Conservation (phyloP, 2,888 invertebrate genomes). For the Blastobasis lacticolella region DNA sequence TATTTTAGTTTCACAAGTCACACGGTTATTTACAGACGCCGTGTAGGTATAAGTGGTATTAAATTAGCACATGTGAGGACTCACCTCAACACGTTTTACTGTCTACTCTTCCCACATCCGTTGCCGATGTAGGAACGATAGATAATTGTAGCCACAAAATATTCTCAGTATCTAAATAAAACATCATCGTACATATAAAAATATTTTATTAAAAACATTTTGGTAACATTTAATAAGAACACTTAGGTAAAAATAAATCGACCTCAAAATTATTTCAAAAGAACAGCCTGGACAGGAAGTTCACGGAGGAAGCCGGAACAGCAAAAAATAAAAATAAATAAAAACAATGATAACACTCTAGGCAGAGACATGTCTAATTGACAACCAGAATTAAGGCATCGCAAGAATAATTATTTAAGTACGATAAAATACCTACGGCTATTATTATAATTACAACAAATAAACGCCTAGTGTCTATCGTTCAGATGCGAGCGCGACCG, state of each 20-base stretch:
- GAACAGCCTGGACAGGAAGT: conserved; percentile 76
- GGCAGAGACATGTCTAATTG: conserved; percentile 75
- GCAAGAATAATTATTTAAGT: conserved; percentile 76
- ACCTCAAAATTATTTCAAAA: conserved; percentile 75
- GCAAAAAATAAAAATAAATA: conserved; percentile 68
- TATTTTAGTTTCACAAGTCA: conserved; percentile 28
- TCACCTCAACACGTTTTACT: neutral
- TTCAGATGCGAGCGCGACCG: conserved; percentile 37
- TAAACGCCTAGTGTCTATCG: conserved; percentile 63
- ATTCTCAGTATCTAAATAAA: conserved; percentile 24
- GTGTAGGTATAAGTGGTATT: neutral
- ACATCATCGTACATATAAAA: conserved; percentile 68
- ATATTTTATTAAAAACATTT: conserved; percentile 77
- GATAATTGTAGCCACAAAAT: too few relatives aligned
- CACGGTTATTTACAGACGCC: conserved; percentile 17
- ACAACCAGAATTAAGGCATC: conserved; percentile 77
- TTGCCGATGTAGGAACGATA: neutral
- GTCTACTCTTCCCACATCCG: neutral
- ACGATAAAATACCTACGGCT: conserved; percentile 74
- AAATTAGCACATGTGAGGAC: neutral
- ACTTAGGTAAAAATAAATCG: conserved; percentile 77
- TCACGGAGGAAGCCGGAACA: conserved; percentile 74
- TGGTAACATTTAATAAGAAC: conserved; percentile 77
- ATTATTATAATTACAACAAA: conserved; percentile 75
- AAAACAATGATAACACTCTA: conserved; percentile 73